Evolutionary conservation across 2,113 vertebrate genomes (phyloP), one percentile per base, ranked within the genome.

Genomic region (Potamarius usumacintae): DNA sequence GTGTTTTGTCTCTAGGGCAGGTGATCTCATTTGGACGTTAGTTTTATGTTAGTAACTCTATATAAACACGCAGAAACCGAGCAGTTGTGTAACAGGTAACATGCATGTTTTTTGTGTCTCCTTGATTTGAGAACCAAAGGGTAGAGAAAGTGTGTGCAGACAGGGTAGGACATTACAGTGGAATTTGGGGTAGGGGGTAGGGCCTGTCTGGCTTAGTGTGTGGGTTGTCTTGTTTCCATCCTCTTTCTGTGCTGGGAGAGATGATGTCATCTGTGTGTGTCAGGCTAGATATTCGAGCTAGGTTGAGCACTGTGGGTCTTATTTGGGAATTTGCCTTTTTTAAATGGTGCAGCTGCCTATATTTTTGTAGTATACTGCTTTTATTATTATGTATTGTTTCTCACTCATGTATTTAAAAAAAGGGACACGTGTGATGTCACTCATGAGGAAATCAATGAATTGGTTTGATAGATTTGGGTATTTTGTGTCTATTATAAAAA

Each of bases 201-300:
- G 86, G 63, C 67, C 20, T 85, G 76, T 76, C 72, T 85, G 71
- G 69, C 42, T 79, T 50, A 63, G 27, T 79, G 74, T 86, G 72
- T 78, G 85, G 74, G 72, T 79, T 78, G 30, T 63, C 57, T 77
- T 62, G n/a, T 77, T 81, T 65, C 69, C 60, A 57, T 86, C 50
- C 58, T 50, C 76, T 80, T 80, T 86, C 76, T 80, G 72, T 55
- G 42, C 71, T 84, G 52, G 34, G 71, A 84, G 82, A 87, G 60
- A 87, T 87, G 86, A 87, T 83, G 86, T 87, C 86, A 87, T 87
- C n/a, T 87, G 85, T 71, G 74, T 86, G 84, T 52, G 55, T 79
- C 62, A 55, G 76, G 62, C 18, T 42, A 57, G 62, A 42, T 86
- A 71, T 86, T 81, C 18, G 63, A 81, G 85, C 62, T 81, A 57